These are phyloP conservation scores for Coreoperca whiteheadi DNA, from an alignment of 2,113 vertebrate genomes.

Conservation along the genomic window DNA sequence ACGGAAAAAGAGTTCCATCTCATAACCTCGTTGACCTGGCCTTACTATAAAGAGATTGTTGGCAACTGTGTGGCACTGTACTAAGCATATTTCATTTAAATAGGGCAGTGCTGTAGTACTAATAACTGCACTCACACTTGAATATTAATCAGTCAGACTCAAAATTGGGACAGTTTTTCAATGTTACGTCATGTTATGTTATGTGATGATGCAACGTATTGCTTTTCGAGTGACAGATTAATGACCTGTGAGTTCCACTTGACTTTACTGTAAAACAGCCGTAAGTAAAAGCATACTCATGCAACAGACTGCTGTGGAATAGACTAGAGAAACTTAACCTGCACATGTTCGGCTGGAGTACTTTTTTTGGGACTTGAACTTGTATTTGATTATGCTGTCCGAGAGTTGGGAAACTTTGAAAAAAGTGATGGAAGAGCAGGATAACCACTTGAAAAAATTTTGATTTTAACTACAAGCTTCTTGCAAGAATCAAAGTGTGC, in stretches of 20 bases:
- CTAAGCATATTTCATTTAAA: conserved; percentile 22
- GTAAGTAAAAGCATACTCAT: conserved; percentile 7
- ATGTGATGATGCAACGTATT: neutral
- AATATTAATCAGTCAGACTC: conserved; percentile 6
- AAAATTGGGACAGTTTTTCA: neutral
- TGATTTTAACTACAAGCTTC: neutral
- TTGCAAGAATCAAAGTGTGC: conserved; percentile 12
- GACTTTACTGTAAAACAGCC: conserved; percentile 1
- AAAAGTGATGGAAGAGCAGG: conserved; percentile 28
- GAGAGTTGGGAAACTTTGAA: conserved; percentile 8
- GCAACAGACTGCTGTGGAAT: conserved; percentile 21
- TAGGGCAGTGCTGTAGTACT: neutral
- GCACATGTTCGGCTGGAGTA: conserved; percentile 22
- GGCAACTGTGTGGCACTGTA: conserved; percentile 18
- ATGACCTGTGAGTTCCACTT: neutral
- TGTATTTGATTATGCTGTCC: conserved; percentile 18
- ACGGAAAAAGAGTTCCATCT: neutral
- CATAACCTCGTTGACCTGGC: conserved; percentile 18
- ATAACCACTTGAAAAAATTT: conserved; percentile 1
- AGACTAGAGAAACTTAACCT: neutral
- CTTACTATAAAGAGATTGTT: conserved; percentile 24
- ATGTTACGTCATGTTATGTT: neutral
- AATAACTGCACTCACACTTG: neutral
- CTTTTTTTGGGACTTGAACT: neutral
- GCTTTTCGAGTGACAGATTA: neutral